These are phyloP conservation scores for Zaprionus gabonicus DNA, from an alignment of 1,140 invertebrate genomes.

Conservation along the genomic window DNA sequence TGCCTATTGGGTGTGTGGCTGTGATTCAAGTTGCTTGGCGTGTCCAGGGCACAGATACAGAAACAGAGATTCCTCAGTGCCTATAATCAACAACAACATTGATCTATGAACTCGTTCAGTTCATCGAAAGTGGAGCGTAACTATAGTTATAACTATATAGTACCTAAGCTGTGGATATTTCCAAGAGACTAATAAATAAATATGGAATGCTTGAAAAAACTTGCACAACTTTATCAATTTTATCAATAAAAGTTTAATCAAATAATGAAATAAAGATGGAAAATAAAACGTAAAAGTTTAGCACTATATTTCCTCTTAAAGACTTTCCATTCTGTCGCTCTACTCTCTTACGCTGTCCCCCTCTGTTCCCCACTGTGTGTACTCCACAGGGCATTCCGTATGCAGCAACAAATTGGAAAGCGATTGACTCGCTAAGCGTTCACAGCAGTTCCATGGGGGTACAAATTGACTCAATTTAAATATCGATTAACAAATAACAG, in stretches of 20 bases:
- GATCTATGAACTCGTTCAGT: neutral
- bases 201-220: neutral
- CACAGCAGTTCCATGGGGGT: slow-evolving; percentile 30
- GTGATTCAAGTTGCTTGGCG: slow-evolving; percentile 18
- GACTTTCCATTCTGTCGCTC: neutral
- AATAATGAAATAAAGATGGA: no score
- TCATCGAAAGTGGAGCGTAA: no score
- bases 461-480: slow-evolving; percentile 66
- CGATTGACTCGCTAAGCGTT: slow-evolving; percentile 29
- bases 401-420: slow-evolving; percentile 26
- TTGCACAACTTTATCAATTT: neutral
- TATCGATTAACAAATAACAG: slow-evolving; percentile 61
- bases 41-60: slow-evolving; percentile 9
- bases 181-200: neutral
- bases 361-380: no score
- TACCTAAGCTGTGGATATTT: no score
- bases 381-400: neutral
- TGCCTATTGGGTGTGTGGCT: slow-evolving; percentile 1
- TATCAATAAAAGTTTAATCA: neutral
- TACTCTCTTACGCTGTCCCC: neutral
- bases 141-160: no score
- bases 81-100: neutral
- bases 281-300: no score
- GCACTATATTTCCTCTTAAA: neutral
- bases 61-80: slow-evolving; percentile 18